Base-by-base conservation (phyloP, 2,888 invertebrate species). In the Gasteruption jaculator region DNA sequence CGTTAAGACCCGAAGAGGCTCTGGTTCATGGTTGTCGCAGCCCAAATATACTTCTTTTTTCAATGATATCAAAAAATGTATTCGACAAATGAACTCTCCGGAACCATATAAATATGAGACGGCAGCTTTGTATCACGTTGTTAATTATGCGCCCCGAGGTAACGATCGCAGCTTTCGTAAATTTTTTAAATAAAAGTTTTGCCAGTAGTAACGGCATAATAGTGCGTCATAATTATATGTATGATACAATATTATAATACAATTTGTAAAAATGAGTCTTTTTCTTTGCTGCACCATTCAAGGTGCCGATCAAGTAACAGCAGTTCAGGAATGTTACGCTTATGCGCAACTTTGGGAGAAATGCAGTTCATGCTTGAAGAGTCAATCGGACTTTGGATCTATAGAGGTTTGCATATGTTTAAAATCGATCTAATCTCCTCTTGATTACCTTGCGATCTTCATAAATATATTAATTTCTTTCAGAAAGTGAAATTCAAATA, bases 291-390 rank as follows among this genome's bases (percentile, higher is more conserved):
- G 20, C 12, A 27, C 25, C 8, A 16, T 29, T 32, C 24, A 32
- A 67, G 75, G 76, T 22, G 74, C 73, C 6, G 77, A 78, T 60
- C 73, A 74, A 61, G 74, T 76, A 3, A 68, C 65, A 26, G 74
- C 75, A 8, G 73, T 73, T 5, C 61, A 71, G 52, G 63, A 75
- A 43, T 75, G 76, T 53, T 74, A 71, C 45, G 60, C 63, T 38
- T 74, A 73, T 48, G 74, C 75, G 2, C 54, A 66, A 32, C 46
- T 60, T 24, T 75, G 73, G 62, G 60, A 57, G 7, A 2, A 19
- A 31, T 22, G 34, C 5, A 24, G 24, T 21, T 21, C 21, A 21
- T 7, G 4, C 8, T 5, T 27, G 21, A 7, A 5, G 21, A 20
- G n/a, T n/a, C n/a, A n/a, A n/a, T n/a, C n/a, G n/a, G n/a, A n/a